These are phyloP conservation scores for Theristicus caerulescens DNA, from an alignment of 2,113 vertebrate genomes.

Conservation along the genomic window DNA sequence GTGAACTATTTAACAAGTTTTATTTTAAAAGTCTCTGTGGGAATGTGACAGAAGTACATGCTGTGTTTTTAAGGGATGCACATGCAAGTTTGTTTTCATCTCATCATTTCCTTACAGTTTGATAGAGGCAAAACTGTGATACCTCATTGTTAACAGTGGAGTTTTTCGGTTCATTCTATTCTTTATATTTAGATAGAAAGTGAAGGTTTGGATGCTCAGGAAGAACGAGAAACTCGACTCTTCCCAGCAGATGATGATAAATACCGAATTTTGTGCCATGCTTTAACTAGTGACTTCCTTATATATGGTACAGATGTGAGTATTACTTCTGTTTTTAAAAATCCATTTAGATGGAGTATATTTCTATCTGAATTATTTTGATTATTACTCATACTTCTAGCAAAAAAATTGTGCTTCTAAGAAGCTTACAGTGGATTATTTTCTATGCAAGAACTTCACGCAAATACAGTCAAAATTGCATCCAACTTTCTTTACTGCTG, in stretches of 20 bases:
- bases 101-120: background rate
- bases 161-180: background rate
- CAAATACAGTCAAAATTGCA: background rate
- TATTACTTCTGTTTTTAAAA: background rate
- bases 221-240: conserved; percentile 91
- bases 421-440: background rate
- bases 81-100: background rate
- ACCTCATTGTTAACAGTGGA: background rate
- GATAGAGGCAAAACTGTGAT: background rate
- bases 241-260: conserved; percentile 88
- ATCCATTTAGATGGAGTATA: background rate
- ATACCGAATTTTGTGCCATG: conserved; percentile 88
- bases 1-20: background rate
- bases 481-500: background rate
- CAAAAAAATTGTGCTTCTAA: background rate
- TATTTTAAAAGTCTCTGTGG: background rate
- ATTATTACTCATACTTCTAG: background rate
- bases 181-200: conserved; percentile 86
- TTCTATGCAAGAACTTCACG: background rate
- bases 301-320: conserved; percentile 95
- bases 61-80: background rate
- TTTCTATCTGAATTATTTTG: background rate
- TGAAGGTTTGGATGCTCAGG: conserved; percentile 78
- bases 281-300: conserved; percentile 91
- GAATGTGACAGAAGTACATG: background rate